These are phyloP conservation scores for Epirrhoe alternata DNA, from an alignment of 2,888 invertebrate genomes.

Conservation along the genomic window DNA sequence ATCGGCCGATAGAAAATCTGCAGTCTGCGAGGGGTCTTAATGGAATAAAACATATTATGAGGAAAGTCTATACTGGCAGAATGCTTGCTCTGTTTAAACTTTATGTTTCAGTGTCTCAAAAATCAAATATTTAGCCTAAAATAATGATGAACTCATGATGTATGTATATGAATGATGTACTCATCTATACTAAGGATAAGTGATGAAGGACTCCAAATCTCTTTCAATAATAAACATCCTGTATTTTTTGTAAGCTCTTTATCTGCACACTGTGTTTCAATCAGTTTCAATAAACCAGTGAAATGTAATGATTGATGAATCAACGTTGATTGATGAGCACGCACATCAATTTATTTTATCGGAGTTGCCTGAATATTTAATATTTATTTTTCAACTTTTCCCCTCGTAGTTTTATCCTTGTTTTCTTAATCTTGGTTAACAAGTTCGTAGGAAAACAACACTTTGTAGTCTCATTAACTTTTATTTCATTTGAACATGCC, in stretches of 20 bases:
- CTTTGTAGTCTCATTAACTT: not conserved
- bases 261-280: not conserved
- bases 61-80: no score
- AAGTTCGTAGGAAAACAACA: not conserved
- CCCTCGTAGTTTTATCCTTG: not conserved
- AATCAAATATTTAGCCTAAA: no score
- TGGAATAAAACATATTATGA: no score
- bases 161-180: no score
- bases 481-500: not conserved
- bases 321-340: conserved; percentile 27
- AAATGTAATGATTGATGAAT: conserved; percentile 21
- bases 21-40: no score
- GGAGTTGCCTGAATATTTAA: conserved; percentile 4
- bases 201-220: not conserved
- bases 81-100: no score
- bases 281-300: conserved; percentile 4
- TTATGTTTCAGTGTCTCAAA: no score
- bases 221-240: not conserved
- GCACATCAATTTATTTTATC: conserved; percentile 22
- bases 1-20: no score
- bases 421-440: conserved; percentile 1
- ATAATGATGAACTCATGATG: no score
- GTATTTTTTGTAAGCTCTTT: conserved; percentile 1
- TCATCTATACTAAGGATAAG: no score
- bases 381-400: conserved; percentile 1